Percentiles rank a stretch among this genome's conserved stretches.
Conservation (phyloP, 2,888 invertebrate genomes). For the Isoperla grammatica region DNA sequence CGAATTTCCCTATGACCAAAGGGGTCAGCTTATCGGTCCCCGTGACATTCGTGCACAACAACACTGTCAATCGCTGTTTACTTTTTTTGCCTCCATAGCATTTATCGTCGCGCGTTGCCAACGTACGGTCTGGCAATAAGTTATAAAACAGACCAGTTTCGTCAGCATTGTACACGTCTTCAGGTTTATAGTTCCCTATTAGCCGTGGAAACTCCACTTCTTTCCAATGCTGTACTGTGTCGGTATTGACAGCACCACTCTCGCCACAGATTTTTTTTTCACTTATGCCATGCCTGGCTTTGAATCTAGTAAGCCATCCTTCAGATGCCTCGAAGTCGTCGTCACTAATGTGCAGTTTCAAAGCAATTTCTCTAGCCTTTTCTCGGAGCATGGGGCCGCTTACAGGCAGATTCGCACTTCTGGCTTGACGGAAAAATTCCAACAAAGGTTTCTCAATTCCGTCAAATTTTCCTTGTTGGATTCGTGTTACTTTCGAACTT, state of each 20-base stretch:
- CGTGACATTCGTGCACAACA: conserved; percentile 30
- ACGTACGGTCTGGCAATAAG: conserved; percentile 31
- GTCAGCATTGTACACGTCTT: conserved; percentile 10
- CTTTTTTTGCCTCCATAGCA: conserved; percentile 35
- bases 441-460: neutral
- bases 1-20: conserved; percentile 13
- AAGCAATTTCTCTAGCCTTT: conserved; percentile 28
- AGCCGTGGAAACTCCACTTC: conserved; percentile 23
- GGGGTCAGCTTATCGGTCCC: conserved; percentile 15
- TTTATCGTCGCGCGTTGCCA: conserved; percentile 32
- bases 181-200: neutral
- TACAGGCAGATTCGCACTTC: conserved; percentile 24
- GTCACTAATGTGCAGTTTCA: conserved; percentile 18
- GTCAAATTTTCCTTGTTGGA: neutral
- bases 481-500: neutral
- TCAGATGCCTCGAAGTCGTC: conserved; percentile 28
- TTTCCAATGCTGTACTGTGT: conserved; percentile 25
- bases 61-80: conserved; percentile 35
- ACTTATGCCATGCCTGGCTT: conserved; percentile 27
- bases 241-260: conserved; percentile 13
- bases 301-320: conserved; percentile 31
- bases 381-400: conserved; percentile 28
- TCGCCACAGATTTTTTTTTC: conserved; percentile 25
- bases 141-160: conserved; percentile 37
- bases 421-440: conserved; percentile 13